Percentiles rank a stretch among this genome's conserved stretches.
These are phyloP conservation scores for Microctenopoma stevenorrisi DNA, from an alignment of 2,797 vertebrate species.

Conservation along the genomic window DNA sequence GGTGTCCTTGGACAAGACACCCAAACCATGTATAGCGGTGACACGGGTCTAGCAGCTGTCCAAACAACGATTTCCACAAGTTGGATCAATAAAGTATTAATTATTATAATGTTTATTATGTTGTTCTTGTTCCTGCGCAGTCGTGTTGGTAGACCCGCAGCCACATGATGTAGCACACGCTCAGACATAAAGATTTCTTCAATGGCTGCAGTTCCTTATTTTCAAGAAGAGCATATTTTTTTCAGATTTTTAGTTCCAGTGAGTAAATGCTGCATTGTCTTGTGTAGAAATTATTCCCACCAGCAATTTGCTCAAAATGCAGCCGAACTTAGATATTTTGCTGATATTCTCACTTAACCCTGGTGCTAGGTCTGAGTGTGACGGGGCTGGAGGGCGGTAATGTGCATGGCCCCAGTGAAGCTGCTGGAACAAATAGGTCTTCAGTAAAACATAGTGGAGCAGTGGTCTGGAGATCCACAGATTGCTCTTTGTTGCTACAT, in stretches of 20 bases:
- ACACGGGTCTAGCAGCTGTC: too few species aligned
- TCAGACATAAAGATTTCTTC: not conserved
- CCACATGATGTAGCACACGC: not conserved
- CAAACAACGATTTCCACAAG: too few species aligned
- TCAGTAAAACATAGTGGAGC: slow-evolving; percentile 49
- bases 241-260: not conserved
- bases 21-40: too few species aligned
- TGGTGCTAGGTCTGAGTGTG: slow-evolving; percentile 24
- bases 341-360: slow-evolving; percentile 28
- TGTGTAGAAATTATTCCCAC: not conserved
- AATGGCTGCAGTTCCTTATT: not conserved
- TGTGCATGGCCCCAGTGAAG: slow-evolving; percentile 40
- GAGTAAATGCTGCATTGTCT: slow-evolving; percentile 4
- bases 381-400: slow-evolving; percentile 36
- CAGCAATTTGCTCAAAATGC: slow-evolving; percentile 4
- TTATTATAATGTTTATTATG: not conserved
- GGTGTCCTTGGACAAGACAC: too few species aligned
- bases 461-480: slow-evolving; percentile 51
- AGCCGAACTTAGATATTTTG: slow-evolving; percentile 20
- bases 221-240: too few species aligned
- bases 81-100: too few species aligned
- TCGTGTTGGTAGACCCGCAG: not conserved
- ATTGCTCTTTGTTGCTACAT: slow-evolving; percentile 70
- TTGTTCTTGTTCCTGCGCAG: not conserved
- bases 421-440: slow-evolving; percentile 65